phyloP scores from a whole-genome alignment of 2,113 vertebrate species.

The Amphiprion ocellaris region DNA sequence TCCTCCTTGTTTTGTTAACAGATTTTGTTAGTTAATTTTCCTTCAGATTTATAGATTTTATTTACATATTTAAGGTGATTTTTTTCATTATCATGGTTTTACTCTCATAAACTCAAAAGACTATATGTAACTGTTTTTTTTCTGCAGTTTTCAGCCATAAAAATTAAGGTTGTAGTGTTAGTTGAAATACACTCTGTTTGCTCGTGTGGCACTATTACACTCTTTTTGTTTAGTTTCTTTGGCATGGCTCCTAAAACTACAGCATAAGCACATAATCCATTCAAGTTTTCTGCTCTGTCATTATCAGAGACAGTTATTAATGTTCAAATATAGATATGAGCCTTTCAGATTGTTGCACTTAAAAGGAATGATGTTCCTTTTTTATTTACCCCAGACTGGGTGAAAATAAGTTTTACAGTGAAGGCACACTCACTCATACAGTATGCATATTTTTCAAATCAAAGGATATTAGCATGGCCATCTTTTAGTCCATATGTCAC shows the following conservation, averaged over 20 bases:
- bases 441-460: conserved; percentile 56
- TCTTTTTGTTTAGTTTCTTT: not conserved
- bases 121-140: too few species aligned
- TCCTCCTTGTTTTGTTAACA: too few species aligned
- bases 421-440: conserved; percentile 56
- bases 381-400: conserved; percentile 36
- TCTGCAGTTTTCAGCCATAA: too few species aligned
- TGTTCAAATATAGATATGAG: conserved; percentile 18
- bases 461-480: conserved; percentile 58
- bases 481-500: conserved; percentile 60
- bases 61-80: too few species aligned
- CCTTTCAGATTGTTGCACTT: conserved; percentile 13
- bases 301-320: not conserved
- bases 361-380: conserved; percentile 16
- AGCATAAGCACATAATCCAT: not conserved
- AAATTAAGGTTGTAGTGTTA: too few species aligned
- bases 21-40: too few species aligned
- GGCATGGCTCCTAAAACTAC: not conserved
- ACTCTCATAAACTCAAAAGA: not conserved
- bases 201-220: not conserved
- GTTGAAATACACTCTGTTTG: not conserved
- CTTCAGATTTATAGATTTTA: too few species aligned
- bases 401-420: conserved; percentile 39
- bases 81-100: too few species aligned
- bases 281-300: conserved; percentile 4